Base-by-base conservation (phyloP, 2,888 invertebrate species). In the Diploptera punctata region DNA sequence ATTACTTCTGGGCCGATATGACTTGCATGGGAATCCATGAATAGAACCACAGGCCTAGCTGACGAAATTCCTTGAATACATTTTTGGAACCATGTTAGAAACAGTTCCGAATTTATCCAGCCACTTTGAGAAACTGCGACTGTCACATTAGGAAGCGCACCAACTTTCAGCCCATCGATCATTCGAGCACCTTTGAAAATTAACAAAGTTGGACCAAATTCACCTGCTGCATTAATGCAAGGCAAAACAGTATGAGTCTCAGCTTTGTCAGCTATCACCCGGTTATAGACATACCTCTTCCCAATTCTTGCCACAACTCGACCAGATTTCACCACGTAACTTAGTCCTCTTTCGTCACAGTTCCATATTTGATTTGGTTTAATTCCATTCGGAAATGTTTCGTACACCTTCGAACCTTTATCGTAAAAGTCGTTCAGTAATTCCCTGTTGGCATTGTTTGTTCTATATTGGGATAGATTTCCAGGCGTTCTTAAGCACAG, bases 301-400 rank as follows among this genome's bases (percentile, higher is more conserved):
- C 52, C 52, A n/a, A 52, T 52, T 19, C 19, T 52, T n/a, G 52
- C 18, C n/a, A 52, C 19, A 19, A 52, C 18, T 13, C 19, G 10
- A 18, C 52, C 52, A n/a, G 18, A 52, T 52, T 52, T 52, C 52
- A 52, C 19, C 52, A 52, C 52, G 18, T 52, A 52, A 19, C 52
- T n/a, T 5, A 52, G 16, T 52, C 52, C 52, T 52, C 13, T 52
- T 19, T 52, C 52, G 18, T 52, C 52, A 52, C 16, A 13, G 52
- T 52, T 52, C 18, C 52, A 52, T 7, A 52, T 19, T 52, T 52
- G 52, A 52, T 52, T 9, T 52, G 52, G 9, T 19, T 52, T 7
- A 13, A 52, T 7, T n/a, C 16, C 19, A 13, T 7, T 19, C 18
- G 7, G n/a, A 52, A 13, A 52, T 19, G 16, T 52, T 9, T n/a